Evolutionary conservation across 2,113 vertebrate genomes (phyloP).

Genomic region (Prochilodus magdalenae): DNA sequence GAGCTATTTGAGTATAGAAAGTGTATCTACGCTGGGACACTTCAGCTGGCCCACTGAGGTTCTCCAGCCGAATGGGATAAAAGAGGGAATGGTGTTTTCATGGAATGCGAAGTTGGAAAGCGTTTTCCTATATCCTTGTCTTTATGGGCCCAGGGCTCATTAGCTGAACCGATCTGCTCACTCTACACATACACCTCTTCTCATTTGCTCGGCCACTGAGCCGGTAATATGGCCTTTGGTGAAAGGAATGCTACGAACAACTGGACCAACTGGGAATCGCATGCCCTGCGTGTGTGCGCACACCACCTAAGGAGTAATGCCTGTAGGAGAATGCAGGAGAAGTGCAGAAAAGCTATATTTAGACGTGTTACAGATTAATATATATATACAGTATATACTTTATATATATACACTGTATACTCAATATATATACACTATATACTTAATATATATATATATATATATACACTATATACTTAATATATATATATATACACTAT

Average conservation of each 20-base stretch:
- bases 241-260: conserved; percentile 73
- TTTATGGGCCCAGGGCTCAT: not conserved
- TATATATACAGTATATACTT: no score
- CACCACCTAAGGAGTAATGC: not conserved
- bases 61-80: not conserved
- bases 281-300: not conserved
- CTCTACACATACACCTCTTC: not conserved
- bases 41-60: no score
- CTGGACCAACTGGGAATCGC: conserved; percentile 29
- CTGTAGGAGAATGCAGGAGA: not conserved
- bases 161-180: not conserved
- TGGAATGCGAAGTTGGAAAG: no score
- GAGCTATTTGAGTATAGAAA: not conserved
- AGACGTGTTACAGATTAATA: no score
- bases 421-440: no score
- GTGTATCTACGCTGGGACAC: no score
- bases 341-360: no score
- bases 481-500: no score
- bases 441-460: no score
- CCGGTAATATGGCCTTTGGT: conserved; percentile 58
- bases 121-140: not conserved
- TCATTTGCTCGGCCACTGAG: not conserved
- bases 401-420: no score
- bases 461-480: no score
- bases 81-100: no score